These are phyloP conservation scores for Lycocerus yunnanus DNA, from an alignment of 2,888 invertebrate species.

Conservation along the genomic window DNA sequence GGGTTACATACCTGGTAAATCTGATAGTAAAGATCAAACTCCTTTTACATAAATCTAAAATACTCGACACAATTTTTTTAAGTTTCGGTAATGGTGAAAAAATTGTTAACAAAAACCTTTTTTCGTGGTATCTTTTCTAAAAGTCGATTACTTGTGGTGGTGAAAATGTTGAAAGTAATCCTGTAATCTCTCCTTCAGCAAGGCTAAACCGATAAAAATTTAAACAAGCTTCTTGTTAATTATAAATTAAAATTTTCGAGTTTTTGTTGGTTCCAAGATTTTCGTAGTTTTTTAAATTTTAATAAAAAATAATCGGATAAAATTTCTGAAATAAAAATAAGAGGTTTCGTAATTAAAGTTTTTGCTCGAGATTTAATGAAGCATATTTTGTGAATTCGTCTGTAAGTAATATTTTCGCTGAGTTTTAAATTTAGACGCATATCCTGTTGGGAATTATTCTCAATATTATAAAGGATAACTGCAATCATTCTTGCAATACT, in stretches of 20 bases:
- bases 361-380: not conserved
- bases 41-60: too few relatives aligned
- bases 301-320: not conserved
- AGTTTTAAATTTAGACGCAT: not conserved
- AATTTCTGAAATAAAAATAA: not conserved
- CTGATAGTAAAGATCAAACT: too few relatives aligned
- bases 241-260: not conserved
- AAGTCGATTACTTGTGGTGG: not conserved
- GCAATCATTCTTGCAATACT: not conserved
- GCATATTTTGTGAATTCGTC: not conserved
- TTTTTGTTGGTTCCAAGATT: not conserved
- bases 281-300: not conserved
- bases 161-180: not conserved
- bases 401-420: not conserved
- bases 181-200: not conserved
- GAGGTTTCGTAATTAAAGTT: not conserved
- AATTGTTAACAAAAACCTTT: too few relatives aligned
- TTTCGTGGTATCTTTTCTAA: conserved; percentile 9
- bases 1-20: too few relatives aligned
- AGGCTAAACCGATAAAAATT: not conserved
- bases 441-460: not conserved
- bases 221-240: not conserved
- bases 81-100: not conserved
- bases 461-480: not conserved
- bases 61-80: too few relatives aligned